These are phyloP conservation scores for Synergus gifuensis DNA, from an alignment of 2,888 invertebrate genomes.

Conservation along the genomic window DNA sequence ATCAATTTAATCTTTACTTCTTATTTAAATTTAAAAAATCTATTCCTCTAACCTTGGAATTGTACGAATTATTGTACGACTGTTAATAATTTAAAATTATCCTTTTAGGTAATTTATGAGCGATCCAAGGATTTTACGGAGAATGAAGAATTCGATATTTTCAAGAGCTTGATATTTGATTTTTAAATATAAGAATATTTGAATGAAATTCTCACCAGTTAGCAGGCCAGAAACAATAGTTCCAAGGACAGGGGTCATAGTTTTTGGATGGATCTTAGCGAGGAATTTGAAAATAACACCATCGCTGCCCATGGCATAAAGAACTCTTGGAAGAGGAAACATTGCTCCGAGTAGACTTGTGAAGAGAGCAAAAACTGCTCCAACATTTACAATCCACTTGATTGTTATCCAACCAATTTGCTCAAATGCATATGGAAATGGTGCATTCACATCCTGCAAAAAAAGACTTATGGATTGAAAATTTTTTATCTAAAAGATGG, in stretches of 20 bases:
- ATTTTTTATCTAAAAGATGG: constrained; percentile 42
- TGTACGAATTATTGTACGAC: too few relatives aligned
- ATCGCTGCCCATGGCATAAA: constrained; percentile 95
- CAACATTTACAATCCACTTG: constrained; percentile 93
- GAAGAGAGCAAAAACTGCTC: constrained; percentile 94
- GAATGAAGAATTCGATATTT: neutral
- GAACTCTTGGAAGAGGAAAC: constrained; percentile 91
- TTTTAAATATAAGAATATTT: neutral
- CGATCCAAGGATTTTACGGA: too few relatives aligned
- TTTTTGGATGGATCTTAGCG: constrained; percentile 84
- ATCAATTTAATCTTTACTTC: neutral
- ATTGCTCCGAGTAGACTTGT: constrained; percentile 92
- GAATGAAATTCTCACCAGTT: constrained; percentile 80
- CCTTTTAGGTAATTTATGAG: too few relatives aligned
- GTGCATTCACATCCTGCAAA: constrained; percentile 87
- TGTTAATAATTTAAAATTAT: too few relatives aligned
- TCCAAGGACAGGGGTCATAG: constrained; percentile 89
- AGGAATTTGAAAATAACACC: constrained; percentile 89
- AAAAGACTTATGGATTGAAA: constrained; percentile 47
- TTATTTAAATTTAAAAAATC: neutral
- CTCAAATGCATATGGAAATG: constrained; percentile 92
- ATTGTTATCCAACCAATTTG: constrained; percentile 87
- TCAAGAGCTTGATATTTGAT: neutral
- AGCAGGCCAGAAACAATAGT: constrained; percentile 88
- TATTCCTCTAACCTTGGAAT: neutral